phyloP scores from a whole-genome alignment of 2,113 vertebrate genomes.

The Bufo gargarizans region DNA sequence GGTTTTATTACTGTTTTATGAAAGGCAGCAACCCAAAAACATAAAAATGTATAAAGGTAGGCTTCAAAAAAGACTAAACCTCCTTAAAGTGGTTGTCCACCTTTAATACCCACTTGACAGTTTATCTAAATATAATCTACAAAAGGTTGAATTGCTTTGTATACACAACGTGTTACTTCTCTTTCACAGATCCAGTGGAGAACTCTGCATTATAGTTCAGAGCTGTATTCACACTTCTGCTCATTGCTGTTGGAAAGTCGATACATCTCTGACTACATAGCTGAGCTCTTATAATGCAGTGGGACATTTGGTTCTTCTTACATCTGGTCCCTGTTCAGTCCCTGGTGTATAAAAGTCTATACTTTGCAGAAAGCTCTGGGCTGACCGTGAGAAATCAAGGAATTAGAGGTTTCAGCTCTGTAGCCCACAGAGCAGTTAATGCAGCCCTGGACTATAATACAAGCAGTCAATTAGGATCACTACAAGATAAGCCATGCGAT shows the following conservation, averaged over 20 bases:
- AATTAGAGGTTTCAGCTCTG: neutral
- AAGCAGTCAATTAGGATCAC: neutral
- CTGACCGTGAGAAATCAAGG: neutral
- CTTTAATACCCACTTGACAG: too few species aligned
- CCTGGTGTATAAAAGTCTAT: neutral
- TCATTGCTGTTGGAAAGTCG: neutral
- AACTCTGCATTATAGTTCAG: too few species aligned
- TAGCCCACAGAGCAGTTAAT: neutral
- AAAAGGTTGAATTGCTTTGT: too few species aligned
- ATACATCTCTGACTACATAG: too few species aligned
- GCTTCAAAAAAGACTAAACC: neutral
- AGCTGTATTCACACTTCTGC: too few species aligned
- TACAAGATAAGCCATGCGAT: neutral
- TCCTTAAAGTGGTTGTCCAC: neutral
- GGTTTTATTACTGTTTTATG: neutral
- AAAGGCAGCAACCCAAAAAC: slow-evolving; percentile 34
- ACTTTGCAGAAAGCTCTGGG: neutral
- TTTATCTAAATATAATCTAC: too few species aligned
- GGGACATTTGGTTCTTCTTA: neutral
- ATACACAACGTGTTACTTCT: too few species aligned
- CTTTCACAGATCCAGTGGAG: too few species aligned
- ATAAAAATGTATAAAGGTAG: neutral
- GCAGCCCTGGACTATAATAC: neutral
- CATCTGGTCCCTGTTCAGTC: neutral
- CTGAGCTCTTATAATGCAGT: too few species aligned